Evolutionary conservation across 2,113 vertebrate species (phyloP).

Genomic region (Pelusios castaneus): DNA sequence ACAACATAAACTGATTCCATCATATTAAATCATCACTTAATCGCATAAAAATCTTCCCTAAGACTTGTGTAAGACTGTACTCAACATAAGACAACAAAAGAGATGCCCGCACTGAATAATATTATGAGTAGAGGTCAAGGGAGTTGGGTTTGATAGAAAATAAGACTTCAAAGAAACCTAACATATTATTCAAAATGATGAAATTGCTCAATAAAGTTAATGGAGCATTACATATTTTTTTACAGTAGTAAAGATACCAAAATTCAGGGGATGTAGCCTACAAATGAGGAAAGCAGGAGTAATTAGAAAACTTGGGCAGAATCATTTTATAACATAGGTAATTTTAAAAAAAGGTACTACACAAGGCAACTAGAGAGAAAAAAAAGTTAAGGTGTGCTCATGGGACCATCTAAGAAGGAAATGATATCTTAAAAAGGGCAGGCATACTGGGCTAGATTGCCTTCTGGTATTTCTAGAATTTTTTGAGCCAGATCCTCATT

Average conservation of each 20-base stretch:
- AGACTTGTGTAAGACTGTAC: not conserved
- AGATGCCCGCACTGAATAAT: constrained; percentile 39
- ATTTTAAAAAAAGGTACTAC: not conserved
- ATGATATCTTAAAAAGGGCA: not conserved
- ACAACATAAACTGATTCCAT: constrained; percentile 41
- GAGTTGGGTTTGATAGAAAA: constrained; percentile 62
- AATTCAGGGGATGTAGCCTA: not conserved
- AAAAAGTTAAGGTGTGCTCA: not conserved
- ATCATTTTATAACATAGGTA: not conserved
- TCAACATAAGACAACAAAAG: constrained; percentile 32
- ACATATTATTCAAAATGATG: constrained; percentile 50
- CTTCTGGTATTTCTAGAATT: not conserved
- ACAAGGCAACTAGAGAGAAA: not conserved
- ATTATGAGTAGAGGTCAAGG: constrained; percentile 44
- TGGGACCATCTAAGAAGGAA: not conserved
- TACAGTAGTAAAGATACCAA: constrained; percentile 14
- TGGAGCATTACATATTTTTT: constrained; percentile 40
- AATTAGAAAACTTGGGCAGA: not conserved
- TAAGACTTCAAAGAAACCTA: constrained; percentile 53
- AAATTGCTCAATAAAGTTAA: constrained; percentile 53
- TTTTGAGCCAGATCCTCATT: not conserved
- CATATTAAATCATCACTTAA: constrained; percentile 52
- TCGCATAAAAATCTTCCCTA: not conserved
- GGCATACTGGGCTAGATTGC: not conserved
- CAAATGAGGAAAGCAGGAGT: not conserved